Evolutionary conservation across 1,140 invertebrate species (phyloP).

Genomic region (Cotesia chilonis): DNA sequence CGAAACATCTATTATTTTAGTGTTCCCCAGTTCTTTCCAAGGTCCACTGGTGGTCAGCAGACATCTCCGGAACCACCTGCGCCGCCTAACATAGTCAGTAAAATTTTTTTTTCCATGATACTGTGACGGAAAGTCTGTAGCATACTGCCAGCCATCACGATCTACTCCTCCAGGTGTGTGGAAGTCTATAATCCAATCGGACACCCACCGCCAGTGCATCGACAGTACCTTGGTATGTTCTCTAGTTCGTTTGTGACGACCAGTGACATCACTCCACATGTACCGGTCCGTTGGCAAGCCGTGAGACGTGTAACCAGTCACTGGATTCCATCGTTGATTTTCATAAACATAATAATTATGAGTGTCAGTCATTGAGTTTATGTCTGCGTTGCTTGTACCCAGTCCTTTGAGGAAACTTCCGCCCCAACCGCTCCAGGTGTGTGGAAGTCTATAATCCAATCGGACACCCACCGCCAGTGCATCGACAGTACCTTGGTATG

Average conservation of each 20-base stretch:
- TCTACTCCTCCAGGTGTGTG: constrained; percentile 88
- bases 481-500: constrained; percentile 84
- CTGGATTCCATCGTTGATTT: constrained; percentile 93
- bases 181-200: constrained; percentile 91
- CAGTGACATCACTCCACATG: constrained; percentile 89
- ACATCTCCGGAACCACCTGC: constrained; percentile 86
- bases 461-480: constrained; percentile 91
- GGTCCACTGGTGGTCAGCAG: constrained; percentile 84
- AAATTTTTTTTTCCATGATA: constrained; percentile 87
- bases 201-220: constrained; percentile 89
- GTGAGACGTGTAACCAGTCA: constrained; percentile 85
- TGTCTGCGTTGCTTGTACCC: constrained; percentile 72
- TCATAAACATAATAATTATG: constrained; percentile 90
- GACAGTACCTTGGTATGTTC: constrained; percentile 87
- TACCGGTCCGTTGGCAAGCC: constrained; percentile 87
- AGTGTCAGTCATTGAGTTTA: constrained; percentile 82
- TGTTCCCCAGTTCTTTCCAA: constrained; percentile 85
- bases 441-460: constrained; percentile 90
- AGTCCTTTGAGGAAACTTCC: constrained; percentile 79
- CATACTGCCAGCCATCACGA: constrained; percentile 93
- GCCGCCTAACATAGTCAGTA: constrained; percentile 86
- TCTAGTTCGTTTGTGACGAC: constrained; percentile 80
- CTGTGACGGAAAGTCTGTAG: constrained; percentile 86
- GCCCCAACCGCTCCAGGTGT: constrained; percentile 87
- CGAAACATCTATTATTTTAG: constrained; percentile 83